Evolutionary conservation across 2,113 vertebrate genomes (phyloP).

Genomic region (Albula goreensis): DNA sequence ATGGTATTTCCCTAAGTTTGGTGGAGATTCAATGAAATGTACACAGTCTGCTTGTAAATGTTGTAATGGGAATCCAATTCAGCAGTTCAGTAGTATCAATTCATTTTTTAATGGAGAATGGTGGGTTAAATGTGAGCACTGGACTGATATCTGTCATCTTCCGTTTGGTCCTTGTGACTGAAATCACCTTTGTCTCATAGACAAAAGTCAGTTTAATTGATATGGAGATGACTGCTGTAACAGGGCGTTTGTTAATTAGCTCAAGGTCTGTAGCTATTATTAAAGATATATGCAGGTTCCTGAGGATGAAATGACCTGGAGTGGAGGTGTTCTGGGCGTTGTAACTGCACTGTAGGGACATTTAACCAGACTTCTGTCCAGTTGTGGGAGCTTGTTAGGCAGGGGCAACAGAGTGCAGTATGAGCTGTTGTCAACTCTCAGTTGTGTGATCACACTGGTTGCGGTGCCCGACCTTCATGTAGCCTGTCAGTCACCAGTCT

Average conservation of each 20-base stretch:
- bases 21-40: no score
- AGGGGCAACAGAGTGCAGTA: conserved; percentile 32
- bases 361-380: conserved; percentile 21
- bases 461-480: neutral
- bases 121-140: no score
- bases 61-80: neutral
- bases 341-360: conserved; percentile 27
- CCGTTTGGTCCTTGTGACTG: neutral
- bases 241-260: neutral
- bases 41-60: no score
- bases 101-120: neutral
- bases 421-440: conserved; percentile 14
- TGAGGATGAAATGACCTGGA: neutral
- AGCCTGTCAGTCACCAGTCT: neutral
- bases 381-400: conserved; percentile 20
- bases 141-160: neutral
- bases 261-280: neutral
- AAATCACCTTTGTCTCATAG: neutral
- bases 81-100: neutral
- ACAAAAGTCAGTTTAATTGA: neutral
- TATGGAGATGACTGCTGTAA: neutral
- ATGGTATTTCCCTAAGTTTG: no score
- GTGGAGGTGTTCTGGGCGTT: conserved; percentile 1
- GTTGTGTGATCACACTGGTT: neutral
- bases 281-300: neutral